Base-by-base conservation (phyloP, 1,140 invertebrate genomes). In the Archivesica marissinica region DNA sequence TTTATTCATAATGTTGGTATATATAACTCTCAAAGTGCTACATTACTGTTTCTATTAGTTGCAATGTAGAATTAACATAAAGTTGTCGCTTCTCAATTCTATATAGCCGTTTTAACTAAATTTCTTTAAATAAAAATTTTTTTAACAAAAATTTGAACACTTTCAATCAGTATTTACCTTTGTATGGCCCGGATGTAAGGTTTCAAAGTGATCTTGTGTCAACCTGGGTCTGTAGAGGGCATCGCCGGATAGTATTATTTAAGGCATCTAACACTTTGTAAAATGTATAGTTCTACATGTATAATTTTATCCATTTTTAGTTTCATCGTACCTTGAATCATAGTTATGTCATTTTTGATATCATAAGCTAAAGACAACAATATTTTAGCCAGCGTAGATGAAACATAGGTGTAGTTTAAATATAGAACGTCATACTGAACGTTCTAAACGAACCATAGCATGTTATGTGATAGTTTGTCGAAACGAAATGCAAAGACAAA, bases 181-280 rank as follows among this genome's bases (percentile, higher is more conserved):
- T 70, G 44, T 7, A 2, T 68, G 77, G 25, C 54, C 75, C 64
- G 17, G 20, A 17, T 64, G 9, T 20, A 4, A 47, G 66, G 66
- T 70, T 41, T 30, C 33, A 2, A 17, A 35, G 39, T 44, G 66
- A 70, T 41, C 66, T 70, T 70, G 7, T 28, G 47, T 41, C 38
- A 25, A 44, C 44, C 4, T 54, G 20, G 76, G 54, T 61, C 56
- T 28, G 35, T 82, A 39, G 61, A 72, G 79, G 79, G 79, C 79
- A 82, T 82, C 79, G 68, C 79, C 79, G 35, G 47, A 82, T 72
- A 82, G 79, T 82, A 82, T 82, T 82, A 82, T 82, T 81, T 74
- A 25, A 23, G 44, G 23, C 38, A 41, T 30, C 61, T 28, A 11
- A 59, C 54, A 59, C 54, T 20, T 59, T 59, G 25, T 59, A 59